Base-by-base conservation (phyloP, 2,888 invertebrate species). In the Microdon myrmicae region DNA sequence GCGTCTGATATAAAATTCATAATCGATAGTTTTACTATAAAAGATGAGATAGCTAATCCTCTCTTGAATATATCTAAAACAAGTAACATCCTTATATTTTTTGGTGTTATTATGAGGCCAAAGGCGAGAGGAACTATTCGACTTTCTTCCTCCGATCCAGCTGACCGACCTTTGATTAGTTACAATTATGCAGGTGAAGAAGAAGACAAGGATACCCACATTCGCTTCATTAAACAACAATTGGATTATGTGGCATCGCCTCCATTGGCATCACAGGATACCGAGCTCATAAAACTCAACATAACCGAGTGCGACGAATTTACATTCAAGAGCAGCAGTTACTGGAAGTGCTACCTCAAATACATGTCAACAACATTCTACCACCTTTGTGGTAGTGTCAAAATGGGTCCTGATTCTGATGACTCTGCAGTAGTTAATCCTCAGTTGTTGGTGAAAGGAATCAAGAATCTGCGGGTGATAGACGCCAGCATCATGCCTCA, bases 401-500 rank as follows among this genome's bases (percentile, higher is more conserved):
- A 87, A 72, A 88, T 90, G 89, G 89, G 88, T 0, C 85, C 86
- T 0, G 67, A 72, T 20, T 72, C 74, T 0, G 86, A 87, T 74
- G 78, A 80, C 0, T 81, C 78, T 2, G 82, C 90, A 0, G 90
- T 90, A 0, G 87, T 90, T 0, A 86, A 88, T 73, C 82, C 85
- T 2, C 76, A 85, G 37, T 75, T 90, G 9, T 83, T 81, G 49
- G 87, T 90, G 0, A 82, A 86, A 64, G 87, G 86, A 0, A 81
- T 89, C 0, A 78, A 82, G n/a, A 84, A 84, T 2, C 76, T 90
- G 3, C 80, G 90, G 37, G 87, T 90, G 0, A 83, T 85, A 0
- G 90, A 90, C 72, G 90, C 88, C 0, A 89, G 89, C 37, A 84
- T 91, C 45, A 90, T 91, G 89, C 90, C 90, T 0, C 81, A 77